phyloP scores from a whole-genome alignment of 2,797 vertebrate genomes.

The Sebastes diploproa region DNA sequence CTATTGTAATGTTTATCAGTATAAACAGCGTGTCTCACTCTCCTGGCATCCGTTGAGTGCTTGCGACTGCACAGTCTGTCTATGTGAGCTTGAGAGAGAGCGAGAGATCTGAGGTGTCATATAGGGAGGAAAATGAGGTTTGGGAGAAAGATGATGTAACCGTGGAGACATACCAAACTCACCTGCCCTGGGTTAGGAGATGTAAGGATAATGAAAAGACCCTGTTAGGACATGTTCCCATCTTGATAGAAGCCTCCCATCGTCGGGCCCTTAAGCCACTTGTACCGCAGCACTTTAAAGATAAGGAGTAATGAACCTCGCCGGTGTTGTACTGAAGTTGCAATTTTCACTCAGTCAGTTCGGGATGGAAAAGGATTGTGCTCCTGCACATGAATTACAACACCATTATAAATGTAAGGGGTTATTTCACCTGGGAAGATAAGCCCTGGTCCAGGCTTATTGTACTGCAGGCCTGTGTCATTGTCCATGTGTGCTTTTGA shows the following conservation, averaged over 20 bases:
- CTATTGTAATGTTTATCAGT: background rate
- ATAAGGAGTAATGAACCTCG: conserved; percentile 52
- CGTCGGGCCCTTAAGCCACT: conserved; percentile 19
- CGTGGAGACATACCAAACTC: conserved; percentile 48
- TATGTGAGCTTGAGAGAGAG: background rate
- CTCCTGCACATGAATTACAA: conserved; percentile 13
- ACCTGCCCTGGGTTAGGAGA: conserved; percentile 48
- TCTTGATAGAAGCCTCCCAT: conserved; percentile 6
- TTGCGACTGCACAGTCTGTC: background rate
- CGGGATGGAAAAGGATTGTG: conserved; percentile 1
- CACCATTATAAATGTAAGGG: conserved; percentile 1
- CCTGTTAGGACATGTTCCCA: conserved; percentile 24
- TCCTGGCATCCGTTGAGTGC: background rate
- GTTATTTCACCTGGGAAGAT: conserved; percentile 27
- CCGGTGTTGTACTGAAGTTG: conserved; percentile 17
- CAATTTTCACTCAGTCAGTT: conserved; percentile 13
- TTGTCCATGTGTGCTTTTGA: background rate
- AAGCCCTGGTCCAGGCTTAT: background rate
- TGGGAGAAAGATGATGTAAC: conserved; percentile 58
- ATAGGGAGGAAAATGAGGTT: conserved; percentile 26
- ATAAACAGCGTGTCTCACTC: background rate
- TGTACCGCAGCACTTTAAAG: conserved; percentile 29
- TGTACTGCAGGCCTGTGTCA: conserved; percentile 8
- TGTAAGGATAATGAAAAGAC: conserved; percentile 39
- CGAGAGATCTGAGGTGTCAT: conserved; percentile 37